Percentiles rank a stretch among this genome's conserved stretches.
These are phyloP conservation scores for Nymphalis urticae DNA, from an alignment of 2,888 invertebrate genomes.

Conservation along the genomic window DNA sequence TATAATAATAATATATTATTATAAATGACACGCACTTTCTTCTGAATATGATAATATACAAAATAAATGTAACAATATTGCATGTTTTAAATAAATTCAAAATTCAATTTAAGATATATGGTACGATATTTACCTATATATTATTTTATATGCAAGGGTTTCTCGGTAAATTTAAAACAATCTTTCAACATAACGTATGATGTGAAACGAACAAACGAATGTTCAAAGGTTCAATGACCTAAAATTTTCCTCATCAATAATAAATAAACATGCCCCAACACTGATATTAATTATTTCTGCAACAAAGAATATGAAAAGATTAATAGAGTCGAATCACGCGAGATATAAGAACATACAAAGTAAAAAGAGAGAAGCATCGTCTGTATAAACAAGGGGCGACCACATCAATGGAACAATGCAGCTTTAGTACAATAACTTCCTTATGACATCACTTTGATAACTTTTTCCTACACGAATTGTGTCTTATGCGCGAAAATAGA, in stretches of 20 bases:
- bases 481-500: too few relatives aligned
- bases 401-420: background rate
- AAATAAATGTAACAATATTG: too few relatives aligned
- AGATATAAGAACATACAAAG: conserved; percentile 12
- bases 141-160: too few relatives aligned
- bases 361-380: conserved; percentile 1
- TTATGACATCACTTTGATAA: background rate
- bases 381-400: background rate
- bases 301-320: conserved; percentile 25
- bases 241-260: conserved; percentile 2
- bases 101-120: too few relatives aligned
- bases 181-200: too few relatives aligned
- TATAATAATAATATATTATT: too few relatives aligned
- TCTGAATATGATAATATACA: too few relatives aligned
- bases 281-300: conserved; percentile 23
- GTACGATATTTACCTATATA: too few relatives aligned
- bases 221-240: background rate
- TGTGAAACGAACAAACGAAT: too few relatives aligned
- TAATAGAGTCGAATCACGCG: conserved; percentile 32
- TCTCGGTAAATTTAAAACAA: too few relatives aligned
- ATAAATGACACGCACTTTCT: too few relatives aligned
- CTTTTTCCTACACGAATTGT: background rate
- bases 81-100: too few relatives aligned
- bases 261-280: background rate
- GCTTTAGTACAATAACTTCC: background rate